Conservation (phyloP, 2,888 invertebrate species). For the Sesia apiformis region DNA sequence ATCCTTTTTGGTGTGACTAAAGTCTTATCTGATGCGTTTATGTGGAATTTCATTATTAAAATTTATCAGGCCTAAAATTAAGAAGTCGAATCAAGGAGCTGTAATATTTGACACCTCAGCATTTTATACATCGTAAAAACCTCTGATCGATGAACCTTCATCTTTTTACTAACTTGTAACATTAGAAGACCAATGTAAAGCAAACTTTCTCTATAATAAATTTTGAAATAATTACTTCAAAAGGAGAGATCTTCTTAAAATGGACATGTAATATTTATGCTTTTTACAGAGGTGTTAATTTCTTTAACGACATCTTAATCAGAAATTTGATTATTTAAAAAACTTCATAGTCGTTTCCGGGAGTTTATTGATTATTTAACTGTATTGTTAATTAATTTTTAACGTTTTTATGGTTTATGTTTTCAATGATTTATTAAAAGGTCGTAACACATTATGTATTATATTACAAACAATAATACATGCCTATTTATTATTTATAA, state of each 20-base stretch:
- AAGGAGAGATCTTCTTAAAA: slow-evolving; percentile 2
- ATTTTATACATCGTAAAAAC: slow-evolving; percentile 15
- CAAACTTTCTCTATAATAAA: not conserved
- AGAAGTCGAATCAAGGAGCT: slow-evolving; percentile 10
- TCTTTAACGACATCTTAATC: slow-evolving; percentile 24
- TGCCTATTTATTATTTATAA: too few species aligned
- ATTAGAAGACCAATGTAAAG: not conserved
- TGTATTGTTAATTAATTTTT: slow-evolving; percentile 2
- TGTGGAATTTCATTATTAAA: too few species aligned
- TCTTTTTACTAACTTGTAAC: not conserved
- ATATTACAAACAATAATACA: slow-evolving; percentile 2
- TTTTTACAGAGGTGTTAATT: slow-evolving; percentile 24
- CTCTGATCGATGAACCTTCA: slow-evolving; percentile 12
- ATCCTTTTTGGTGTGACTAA: too few species aligned
- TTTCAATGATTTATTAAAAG: not conserved
- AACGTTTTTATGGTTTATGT: not conserved
- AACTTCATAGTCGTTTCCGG: slow-evolving; percentile 19
- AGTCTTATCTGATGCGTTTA: too few species aligned
- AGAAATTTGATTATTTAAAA: slow-evolving; percentile 26
- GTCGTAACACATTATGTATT: not conserved
- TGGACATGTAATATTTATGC: slow-evolving; percentile 13
- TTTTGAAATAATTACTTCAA: not conserved
- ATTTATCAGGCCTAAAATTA: too few species aligned
- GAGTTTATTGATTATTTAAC: slow-evolving; percentile 20
- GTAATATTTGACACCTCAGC: slow-evolving; percentile 21